Conservation (phyloP, 1,140 invertebrate genomes). For the Cephus cinctus region DNA sequence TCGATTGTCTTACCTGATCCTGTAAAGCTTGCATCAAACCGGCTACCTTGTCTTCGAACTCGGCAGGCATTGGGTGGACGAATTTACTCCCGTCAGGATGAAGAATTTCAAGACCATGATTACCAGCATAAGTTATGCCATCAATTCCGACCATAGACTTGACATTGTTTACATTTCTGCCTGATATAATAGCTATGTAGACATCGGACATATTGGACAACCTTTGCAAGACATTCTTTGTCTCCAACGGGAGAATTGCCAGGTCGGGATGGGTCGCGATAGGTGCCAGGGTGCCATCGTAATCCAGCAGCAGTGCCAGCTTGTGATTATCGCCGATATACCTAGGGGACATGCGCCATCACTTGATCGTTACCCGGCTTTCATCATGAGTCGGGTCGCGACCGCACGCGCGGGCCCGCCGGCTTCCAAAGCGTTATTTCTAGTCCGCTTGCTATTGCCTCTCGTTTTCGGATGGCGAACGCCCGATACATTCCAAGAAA, state of each 20-base stretch:
- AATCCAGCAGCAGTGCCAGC: slow-evolving; percentile 81
- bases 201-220: slow-evolving; percentile 85
- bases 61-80: slow-evolving; percentile 85
- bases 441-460: no score
- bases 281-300: slow-evolving; percentile 86
- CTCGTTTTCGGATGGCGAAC: no score
- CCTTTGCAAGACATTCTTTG: slow-evolving; percentile 79
- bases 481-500: no score
- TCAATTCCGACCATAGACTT: slow-evolving; percentile 89
- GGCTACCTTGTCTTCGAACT: slow-evolving; percentile 79
- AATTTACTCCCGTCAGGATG: slow-evolving; percentile 89
- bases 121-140: slow-evolving; percentile 87
- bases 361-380: slow-evolving; percentile 51
- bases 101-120: slow-evolving; percentile 85
- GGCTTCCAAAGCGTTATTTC: slow-evolving; percentile 22
- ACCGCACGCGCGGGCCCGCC: slow-evolving; percentile 44
- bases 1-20: slow-evolving; percentile 65
- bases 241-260: slow-evolving; percentile 79
- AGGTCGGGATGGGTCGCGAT: slow-evolving; percentile 87
- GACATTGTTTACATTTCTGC: slow-evolving; percentile 83
- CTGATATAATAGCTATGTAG: slow-evolving; percentile 86
- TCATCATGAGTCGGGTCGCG: slow-evolving; percentile 46
- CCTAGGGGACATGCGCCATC: slow-evolving; percentile 58
- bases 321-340: slow-evolving; percentile 86
- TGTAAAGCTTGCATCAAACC: slow-evolving; percentile 76